Evolutionary conservation across 2,797 vertebrate species (phyloP), one percentile per base, ranked within the genome.

Genomic region (Falco naumanni): DNA sequence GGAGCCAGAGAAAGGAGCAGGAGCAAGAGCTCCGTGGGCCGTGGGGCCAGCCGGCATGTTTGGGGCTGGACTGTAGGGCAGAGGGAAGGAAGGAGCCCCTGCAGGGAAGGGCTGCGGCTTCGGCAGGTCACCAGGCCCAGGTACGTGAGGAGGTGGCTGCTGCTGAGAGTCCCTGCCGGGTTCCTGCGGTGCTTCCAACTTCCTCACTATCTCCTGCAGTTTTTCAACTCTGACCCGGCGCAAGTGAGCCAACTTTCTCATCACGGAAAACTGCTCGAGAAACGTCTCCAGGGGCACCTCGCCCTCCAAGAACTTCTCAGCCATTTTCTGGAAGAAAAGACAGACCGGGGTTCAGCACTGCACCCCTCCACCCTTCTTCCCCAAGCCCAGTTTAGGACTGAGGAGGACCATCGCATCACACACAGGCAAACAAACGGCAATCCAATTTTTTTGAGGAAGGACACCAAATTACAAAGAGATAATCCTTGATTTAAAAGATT

Each of bases 291-390:
- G 78, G 3, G 98, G 92, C 89, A 99, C 97, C 21, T 98, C 98
- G 0, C 99, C 99, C 84, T 99, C 99, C 96, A 99, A 98, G 97
- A 99, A 99, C 79, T 98, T 98, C 95, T 99, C 99, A 0, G 99
- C 99, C 96, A 99, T 97, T 88, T 97, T 97, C 99, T 99, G 96
- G 41, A 94, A 95, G 53, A 86, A 26, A 93, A 26, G 21, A 76
- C 13, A 51, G 13, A 8, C 3, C 6, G 0, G 0, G 75, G 59
- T 19, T 63, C 61, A 90, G 45, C 24, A 1, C 26, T 13, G 37
- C 37, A 16, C 21, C 43, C 59, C 66, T 54, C 45, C 14, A 3
- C 11, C 47, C 15, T n/a, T 26, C 68, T 18, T 11, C 79, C 47
- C 71, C 25, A 6, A 16, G 7, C 37, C 64, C 19, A 2, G 4